Percentiles rank a stretch among this genome's conserved stretches.
Evolutionary conservation across 2,888 invertebrate genomes (phyloP).

Genomic region (Pachydiplax longipennis): DNA sequence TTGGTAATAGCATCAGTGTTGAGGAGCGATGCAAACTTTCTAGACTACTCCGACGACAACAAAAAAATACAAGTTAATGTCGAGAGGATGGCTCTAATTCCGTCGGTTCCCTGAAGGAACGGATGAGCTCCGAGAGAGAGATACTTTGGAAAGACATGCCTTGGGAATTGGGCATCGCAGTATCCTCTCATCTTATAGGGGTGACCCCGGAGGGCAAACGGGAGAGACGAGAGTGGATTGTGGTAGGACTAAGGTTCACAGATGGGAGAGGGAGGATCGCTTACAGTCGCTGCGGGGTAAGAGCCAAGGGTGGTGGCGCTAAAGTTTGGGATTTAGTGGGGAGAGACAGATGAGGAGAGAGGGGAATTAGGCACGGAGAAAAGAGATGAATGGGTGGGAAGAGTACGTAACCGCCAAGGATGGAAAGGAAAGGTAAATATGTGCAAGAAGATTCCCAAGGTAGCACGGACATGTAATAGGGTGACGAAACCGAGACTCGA

Average conservation of each 20-base stretch:
- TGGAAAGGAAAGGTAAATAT: background rate
- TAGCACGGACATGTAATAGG: no score
- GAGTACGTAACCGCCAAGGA: background rate
- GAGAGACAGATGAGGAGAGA: background rate
- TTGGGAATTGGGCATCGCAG: background rate
- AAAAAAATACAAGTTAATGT: background rate
- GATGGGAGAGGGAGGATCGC: background rate
- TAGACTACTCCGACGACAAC: background rate
- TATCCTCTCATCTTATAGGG: background rate
- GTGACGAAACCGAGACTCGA: no score
- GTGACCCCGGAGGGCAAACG: background rate
- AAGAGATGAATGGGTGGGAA: background rate
- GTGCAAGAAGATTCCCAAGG: no score
- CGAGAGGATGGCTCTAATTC: background rate
- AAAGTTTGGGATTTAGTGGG: background rate
- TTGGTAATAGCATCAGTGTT: background rate
- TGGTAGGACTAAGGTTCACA: background rate
- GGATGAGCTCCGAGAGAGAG: background rate
- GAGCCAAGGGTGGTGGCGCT: background rate
- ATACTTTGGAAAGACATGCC: background rate
- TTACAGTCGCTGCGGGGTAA: background rate
- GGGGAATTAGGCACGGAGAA: background rate
- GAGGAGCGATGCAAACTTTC: background rate
- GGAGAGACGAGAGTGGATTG: background rate
- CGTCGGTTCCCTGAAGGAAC: background rate